Conservation (phyloP, 1,140 invertebrate genomes). For the Dufourea novaeangliae region DNA sequence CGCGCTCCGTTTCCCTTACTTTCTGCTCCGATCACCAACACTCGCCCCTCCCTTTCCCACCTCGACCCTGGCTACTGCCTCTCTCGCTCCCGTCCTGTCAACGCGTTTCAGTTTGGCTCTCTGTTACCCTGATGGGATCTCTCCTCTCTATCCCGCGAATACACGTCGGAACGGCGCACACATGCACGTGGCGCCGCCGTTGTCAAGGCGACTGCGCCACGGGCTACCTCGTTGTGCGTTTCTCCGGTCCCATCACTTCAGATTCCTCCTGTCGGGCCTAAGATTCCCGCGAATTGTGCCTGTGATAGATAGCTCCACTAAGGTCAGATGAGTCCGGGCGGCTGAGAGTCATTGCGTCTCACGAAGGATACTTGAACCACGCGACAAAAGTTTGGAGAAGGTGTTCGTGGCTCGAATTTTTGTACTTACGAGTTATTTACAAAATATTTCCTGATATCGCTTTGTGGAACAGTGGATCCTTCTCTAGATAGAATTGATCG, state of each 20-base stretch:
- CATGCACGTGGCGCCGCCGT: constrained; percentile 77
- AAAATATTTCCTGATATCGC: no score
- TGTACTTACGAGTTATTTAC: no score
- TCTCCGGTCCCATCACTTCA: neutral
- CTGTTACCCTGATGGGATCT: neutral
- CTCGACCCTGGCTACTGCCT: constrained; percentile 21
- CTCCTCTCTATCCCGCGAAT: constrained; percentile 18
- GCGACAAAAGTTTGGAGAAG: no score
- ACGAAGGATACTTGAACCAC: neutral
- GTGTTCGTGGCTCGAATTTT: no score
- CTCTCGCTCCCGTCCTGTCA: constrained; percentile 13
- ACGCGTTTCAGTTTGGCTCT: constrained; percentile 9
- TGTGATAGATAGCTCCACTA: constrained; percentile 12
- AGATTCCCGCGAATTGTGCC: neutral
- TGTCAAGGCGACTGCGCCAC: constrained; percentile 78
- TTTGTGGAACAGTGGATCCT: no score
- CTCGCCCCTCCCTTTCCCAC: constrained; percentile 10
- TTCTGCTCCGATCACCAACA: constrained; percentile 29
- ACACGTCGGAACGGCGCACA: constrained; percentile 62
- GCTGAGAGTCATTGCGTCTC: neutral
- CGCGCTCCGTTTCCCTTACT: constrained; percentile 58
- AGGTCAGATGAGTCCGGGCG: neutral
- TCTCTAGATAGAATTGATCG: no score
- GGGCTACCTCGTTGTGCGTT: constrained; percentile 23
- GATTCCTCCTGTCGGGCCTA: neutral